Evolutionary conservation across 35 echinoderm and acorn worm species (phyloP), one percentile per base, ranked within the genome.

Genomic region (Hemicentrotus pulcherrimus): DNA sequence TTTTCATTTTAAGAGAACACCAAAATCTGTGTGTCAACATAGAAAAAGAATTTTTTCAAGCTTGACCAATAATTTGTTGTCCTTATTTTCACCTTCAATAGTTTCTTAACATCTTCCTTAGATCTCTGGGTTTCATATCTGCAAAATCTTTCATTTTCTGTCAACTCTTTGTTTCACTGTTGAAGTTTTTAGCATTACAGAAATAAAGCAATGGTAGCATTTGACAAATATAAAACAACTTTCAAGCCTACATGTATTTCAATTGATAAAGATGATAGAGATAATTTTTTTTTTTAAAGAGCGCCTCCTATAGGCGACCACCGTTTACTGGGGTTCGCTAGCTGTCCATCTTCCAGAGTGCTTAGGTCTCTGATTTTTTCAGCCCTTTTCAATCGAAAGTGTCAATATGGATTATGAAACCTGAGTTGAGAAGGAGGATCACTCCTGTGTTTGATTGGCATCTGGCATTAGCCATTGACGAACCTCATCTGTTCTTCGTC

Each of bases 321-420:
- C 65, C 22, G 15, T 28, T 78, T n/a, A 28, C 24, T 78, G 65
- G 65, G 88, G 33, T 24, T 8, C 4, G 88, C 12, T 90, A 46
- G 32, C 88, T 90, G 88, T 90, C 88, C 88, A 32, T 90, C 88
- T 90, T 47, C 46, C 32, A 11, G 32, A 90, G 88, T 90, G 88
- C 31, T 90, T 90, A 47, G 88, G 32, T 90, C 88, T 90, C 32
- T 0, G 46, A 33, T 90, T 90, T 90, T 90, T 90, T 45, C 88
- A 90, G 88, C 88, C 88, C 88, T 90, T 90, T 90, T 90, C 88
- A 90, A 90, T 90, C 91, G 48, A 93, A 93, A 93, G 91, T 93
- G 91, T 58, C 91, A 93, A 93, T 93, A 93, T 93, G 91, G 91
- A 93, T 93, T 93, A 93, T 93, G 91, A 93, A 93, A 93, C 46